phyloP scores from a whole-genome alignment of 2,113 vertebrate species.

The Pedetes capensis region DNA sequence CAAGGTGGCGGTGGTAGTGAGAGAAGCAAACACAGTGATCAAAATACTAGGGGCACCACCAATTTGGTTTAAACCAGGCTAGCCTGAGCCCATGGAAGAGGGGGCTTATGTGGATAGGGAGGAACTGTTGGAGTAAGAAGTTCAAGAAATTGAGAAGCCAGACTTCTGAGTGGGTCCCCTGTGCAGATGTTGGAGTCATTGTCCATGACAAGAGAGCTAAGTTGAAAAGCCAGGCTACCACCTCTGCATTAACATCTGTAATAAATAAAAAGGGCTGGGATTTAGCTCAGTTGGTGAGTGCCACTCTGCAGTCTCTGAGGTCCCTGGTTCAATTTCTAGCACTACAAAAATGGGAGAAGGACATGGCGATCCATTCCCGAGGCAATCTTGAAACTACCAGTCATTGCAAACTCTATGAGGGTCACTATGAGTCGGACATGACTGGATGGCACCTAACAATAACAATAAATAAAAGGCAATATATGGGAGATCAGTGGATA shows the following conservation, averaged over 20 bases:
- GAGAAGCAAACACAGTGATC: neutral
- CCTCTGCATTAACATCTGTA: accelerated
- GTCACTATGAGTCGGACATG: too few relatives aligned
- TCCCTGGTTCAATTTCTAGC: too few relatives aligned
- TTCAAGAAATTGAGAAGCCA: neutral
- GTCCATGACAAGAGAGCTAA: neutral
- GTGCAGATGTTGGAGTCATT: neutral
- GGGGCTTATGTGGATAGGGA: neutral
- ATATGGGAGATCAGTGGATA: neutral
- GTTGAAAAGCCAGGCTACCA: neutral
- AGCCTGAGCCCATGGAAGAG: neutral
- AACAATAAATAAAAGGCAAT: neutral
- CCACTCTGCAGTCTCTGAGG: too few relatives aligned
- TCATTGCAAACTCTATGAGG: too few relatives aligned
- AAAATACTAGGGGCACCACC: neutral
- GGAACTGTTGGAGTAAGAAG: neutral
- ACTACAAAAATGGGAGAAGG: too few relatives aligned
- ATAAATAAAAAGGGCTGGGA: too few relatives aligned
- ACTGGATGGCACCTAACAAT: too few relatives aligned
- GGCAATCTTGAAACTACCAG: too few relatives aligned
- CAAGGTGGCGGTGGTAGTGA: neutral
- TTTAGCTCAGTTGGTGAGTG: too few relatives aligned
- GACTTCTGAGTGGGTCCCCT: neutral
- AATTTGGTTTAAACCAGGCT: neutral
- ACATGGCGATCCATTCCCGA: too few relatives aligned